Base-by-base conservation (phyloP, 37 sponge, comb jelly and placozoan species). In the Spongilla lacustris region DNA sequence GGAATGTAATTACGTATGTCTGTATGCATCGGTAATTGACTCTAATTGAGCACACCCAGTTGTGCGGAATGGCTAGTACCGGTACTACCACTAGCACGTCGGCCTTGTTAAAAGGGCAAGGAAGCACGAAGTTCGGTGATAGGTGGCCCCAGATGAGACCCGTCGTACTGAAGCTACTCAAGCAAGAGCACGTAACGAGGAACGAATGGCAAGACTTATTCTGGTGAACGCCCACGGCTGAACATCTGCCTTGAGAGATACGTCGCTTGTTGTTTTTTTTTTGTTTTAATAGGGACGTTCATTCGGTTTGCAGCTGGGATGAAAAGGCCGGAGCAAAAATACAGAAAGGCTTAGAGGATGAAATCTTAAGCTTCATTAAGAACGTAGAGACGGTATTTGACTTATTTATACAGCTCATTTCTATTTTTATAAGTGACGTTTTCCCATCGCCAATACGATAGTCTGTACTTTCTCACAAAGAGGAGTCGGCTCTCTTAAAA, bases 281-380 rank as follows among this genome's bases (percentile, higher is more conserved):
- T 12, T 28, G 4, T 28, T 4, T 28, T 12, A 69, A 69, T 28
- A 96, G 96, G 94, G 96, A 96, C 36, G 94, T 96, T 0, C 94
- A 93, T 76, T 84, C 87, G 17, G 96, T 96, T 69, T 89, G 89
- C 74, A 91, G 92, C 84, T 96, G 96, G 96, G 96, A 96, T 69
- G 96, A 96, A 81, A 93, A 93, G 80, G 96, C 93, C 11, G 49
- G 92, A 6, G 37, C 27, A n/a, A 91, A 85, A 71, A 91, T 96
- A 31, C 94, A 93, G 85, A 78, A 86, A 38, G 92, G 89, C 24
- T 83, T 96, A 32, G 89, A 89, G 71, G 76, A 72, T 4, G 90
- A 88, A 26, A 92, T 95, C 10, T 72, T 82, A 19, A 19, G 67
- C 26, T 95, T 95, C 87, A 86, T 92, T 37, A 30, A 36, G 5